Evolutionary conservation across 1,140 invertebrate species (phyloP), one percentile per base, ranked within the genome.

Genomic region (Stegodyphus mimosarum): DNA sequence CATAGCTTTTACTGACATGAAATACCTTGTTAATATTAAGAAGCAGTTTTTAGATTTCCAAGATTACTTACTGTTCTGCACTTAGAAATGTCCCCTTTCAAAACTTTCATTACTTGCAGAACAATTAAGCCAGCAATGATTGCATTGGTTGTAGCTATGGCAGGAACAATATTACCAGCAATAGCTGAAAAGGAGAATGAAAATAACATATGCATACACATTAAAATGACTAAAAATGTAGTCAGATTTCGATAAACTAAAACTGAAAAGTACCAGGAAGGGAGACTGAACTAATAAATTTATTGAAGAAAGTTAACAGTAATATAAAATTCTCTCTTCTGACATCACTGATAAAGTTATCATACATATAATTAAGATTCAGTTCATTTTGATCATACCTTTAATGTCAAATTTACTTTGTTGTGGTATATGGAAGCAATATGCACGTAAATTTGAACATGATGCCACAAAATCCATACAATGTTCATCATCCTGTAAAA

Each of bases 101-200:
- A 91, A n/a, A 98, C 93, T 77, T 95, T 94, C 71, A 98, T 94
- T 5, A 95, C 94, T 87, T 97, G 94, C 53, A 99, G 92, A 1
- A 99, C 96, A 17, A 98, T 95, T 6, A 99, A 91, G 0, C 97
- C 98, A 48, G 97, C 97, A 69, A 99, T 95, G 85, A 99, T 96
- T 0, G 98, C 98, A 90, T 99, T 99, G 5, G 98, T 99, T 5
- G 98, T 98, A 1, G 98, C 98, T 89, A 99, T 99, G 0, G 98
- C 98, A 67, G 98, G 98, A 89, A 99, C 98, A 86, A 99, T 99
- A 89, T 94, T 94, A 3, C 98, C 98, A 11, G 98, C 98, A 96
- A 99, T 99, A 50, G 98, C 96, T 97, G 90, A 87, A 91, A 90
- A 76, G 55, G 55, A 5, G 15, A 60, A 60, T 10, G 55, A 9